Evolutionary conservation across 2,113 vertebrate species (phyloP).

Genomic region (Arothron firmamentum): DNA sequence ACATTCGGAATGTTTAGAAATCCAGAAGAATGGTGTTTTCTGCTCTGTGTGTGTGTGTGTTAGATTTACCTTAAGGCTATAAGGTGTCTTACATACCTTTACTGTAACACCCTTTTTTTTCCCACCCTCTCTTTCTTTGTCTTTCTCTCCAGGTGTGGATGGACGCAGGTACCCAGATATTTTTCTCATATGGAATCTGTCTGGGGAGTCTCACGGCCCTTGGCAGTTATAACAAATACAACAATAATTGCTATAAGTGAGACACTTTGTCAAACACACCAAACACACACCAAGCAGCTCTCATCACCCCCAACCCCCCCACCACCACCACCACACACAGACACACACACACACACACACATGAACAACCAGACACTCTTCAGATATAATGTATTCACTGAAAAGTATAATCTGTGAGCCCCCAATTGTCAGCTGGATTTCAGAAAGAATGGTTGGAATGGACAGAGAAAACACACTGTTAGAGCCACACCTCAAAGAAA

Average conservation of each 20-base stretch:
- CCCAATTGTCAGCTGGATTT: conserved; percentile 38
- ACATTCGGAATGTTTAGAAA: neutral
- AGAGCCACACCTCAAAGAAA: conserved; percentile 60
- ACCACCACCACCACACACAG: neutral
- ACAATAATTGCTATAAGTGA: conserved; percentile 96
- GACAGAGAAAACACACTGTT: conserved; percentile 56
- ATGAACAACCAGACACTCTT: neutral
- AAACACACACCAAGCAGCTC: neutral
- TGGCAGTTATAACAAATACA: conserved; percentile 94
- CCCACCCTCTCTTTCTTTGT: conserved; percentile 2
- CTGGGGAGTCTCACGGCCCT: conserved; percentile 89
- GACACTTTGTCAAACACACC: conserved; percentile 24
- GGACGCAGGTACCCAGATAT: conserved; percentile 92
- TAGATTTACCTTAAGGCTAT: neutral
- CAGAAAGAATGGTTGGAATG: conserved; percentile 66
- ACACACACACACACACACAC: neutral
- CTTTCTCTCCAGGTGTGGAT: conserved; percentile 83
- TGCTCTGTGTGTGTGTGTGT: neutral
- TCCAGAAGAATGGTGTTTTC: neutral
- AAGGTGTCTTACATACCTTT: neutral
- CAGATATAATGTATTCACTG: neutral
- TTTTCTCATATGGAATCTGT: conserved; percentile 92
- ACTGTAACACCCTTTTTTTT: neutral
- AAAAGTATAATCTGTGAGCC: conserved; percentile 30
- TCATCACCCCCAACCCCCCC: neutral